Evolutionary conservation across 2,888 invertebrate species (phyloP), one percentile per base, ranked within the genome.

Genomic region (Clusia tigrina): DNA sequence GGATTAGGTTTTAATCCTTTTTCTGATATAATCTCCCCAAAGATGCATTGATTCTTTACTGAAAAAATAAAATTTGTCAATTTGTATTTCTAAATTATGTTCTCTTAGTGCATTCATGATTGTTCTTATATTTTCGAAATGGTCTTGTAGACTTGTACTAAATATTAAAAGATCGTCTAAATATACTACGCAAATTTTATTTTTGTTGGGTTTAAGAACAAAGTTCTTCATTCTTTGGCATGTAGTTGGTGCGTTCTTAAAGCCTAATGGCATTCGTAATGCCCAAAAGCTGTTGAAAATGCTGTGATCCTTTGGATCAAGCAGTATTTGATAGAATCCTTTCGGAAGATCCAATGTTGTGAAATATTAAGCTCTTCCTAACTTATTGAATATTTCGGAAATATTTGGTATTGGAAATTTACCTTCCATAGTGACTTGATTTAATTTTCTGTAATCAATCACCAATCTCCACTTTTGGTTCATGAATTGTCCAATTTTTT

Each of bases 331-430:
- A 55, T 68, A 63, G 61, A 66, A 68, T 22, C 69, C 63, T 53
- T 63, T 69, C 42, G 54, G 59, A 57, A 74, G 71, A 57, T 78
- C 76, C 25, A 65, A 24, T 62, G n/a, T 60, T 17, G 60, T 62
- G 48, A 64, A 66, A 55, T 65, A 70, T 66, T 58, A 74, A 60
- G 37, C 73, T 73, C 18, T 73, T 60, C 63, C 77, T 52, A 73
- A 69, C 71, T 68, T 66, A 54, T 67, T 64, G n/a, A 64, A 57
- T 42, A 62, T 74, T 71, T 55, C 57, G 53, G 63, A 65, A 61
- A 54, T 70, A 65, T 63, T 64, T 62, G 37, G 72, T 62, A 62
- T 58, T 60, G 62, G 68, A 55, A 62, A 67, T 32, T 64, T 58
- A 55, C 66, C 58, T 46, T 60, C 32, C 52, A 66, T 42, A 18